Evolutionary conservation across 2,888 invertebrate species (phyloP), one percentile per base, ranked within the genome.

Genomic region (Notodonta ziczac): DNA sequence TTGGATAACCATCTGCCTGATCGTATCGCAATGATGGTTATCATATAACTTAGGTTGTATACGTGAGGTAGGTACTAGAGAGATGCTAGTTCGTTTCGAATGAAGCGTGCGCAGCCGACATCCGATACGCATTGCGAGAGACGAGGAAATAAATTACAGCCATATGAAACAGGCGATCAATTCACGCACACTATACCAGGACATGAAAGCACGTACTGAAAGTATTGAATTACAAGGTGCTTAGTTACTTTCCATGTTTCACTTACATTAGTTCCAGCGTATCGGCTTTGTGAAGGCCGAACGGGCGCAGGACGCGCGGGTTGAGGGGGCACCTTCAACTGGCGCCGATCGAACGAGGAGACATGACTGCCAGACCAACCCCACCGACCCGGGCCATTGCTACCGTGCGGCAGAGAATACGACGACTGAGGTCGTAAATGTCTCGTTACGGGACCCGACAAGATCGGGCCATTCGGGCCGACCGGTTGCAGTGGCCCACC

Each of bases 371-470:
- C 94, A 40, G 92, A 85, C 90, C 94, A 93, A 73, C 94, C 93
- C 95, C 95, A 88, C 67, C 94, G 87, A 77, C 94, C 89, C 70
- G 94, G 90, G 73, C 94, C 89, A 83, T 94, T 93, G 84, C 93
- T 89, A 74, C 94, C 91, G 83, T 95, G 94, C 13, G 93, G 94
- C 74, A 94, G 81, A 69, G 94, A 94, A 81, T 94, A 94, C 63
- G 91, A 93, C n/a, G 91, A 91, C 76, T 93, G 93, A 39, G 93
- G 93, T 66, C 91, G 81, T 66, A 94, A 77, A 71, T 91, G 89
- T 65, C 87, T 86, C 52, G 82, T 76, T 61, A 78, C 83, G 80
- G 93, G 91, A 40, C 91, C 91, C 2, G 87, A 78, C 66, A 92
- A 73, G 59, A 92, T 76, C 9, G 91, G 92, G 12, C 91, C 92